phyloP scores from a whole-genome alignment of 2,888 invertebrate genomes.

The Eupsilia transversa region DNA sequence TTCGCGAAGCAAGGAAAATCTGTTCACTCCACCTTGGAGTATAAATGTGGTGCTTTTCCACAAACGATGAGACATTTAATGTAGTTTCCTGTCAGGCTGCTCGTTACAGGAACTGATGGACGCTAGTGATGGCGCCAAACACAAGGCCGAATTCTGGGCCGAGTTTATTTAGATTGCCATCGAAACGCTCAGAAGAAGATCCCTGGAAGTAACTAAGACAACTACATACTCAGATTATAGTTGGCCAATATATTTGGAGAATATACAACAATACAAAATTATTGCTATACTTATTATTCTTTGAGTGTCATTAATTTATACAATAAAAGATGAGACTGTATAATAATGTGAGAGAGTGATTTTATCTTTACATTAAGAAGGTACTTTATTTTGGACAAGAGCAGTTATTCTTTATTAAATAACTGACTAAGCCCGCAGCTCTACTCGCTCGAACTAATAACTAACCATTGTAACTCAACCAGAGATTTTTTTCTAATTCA shows the following conservation, averaged over 20 bases:
- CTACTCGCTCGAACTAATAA: background rate
- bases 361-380: conserved; percentile 8
- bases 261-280: background rate
- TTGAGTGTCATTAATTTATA: conserved; percentile 30
- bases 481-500: background rate
- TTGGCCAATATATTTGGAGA: background rate
- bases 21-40: no score
- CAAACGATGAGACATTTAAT: no score
- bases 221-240: no score
- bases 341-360: conserved; percentile 4
- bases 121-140: no score
- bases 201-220: background rate
- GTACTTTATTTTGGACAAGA: conserved; percentile 9
- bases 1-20: no score
- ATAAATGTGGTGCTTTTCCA: no score
- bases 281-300: conserved; percentile 3
- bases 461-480: background rate
- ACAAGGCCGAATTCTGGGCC: no score
- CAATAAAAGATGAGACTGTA: conserved; percentile 11
- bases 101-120: no score
- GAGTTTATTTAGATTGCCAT: no score
- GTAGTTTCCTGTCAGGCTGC: no score
- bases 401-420: background rate
- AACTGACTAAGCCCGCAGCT: background rate
- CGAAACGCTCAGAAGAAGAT: background rate